Base-by-base conservation (phyloP, 2,888 invertebrate genomes). In the Stictocephala bisonia region DNA sequence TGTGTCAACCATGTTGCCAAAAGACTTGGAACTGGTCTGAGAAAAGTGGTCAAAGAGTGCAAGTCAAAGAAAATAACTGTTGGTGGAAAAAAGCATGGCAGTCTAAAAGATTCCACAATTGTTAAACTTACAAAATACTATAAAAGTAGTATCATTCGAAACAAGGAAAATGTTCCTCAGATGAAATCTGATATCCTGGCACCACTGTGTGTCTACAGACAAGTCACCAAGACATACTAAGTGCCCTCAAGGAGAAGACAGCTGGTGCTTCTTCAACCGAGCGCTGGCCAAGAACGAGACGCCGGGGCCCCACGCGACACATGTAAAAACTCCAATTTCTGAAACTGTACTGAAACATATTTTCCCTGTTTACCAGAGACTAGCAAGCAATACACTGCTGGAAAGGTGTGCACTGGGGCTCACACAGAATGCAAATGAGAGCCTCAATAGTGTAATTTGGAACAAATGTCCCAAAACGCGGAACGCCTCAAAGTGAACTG, bases 181-280 rank as follows among this genome's bases (percentile, higher is more conserved):
- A 78, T 79, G 79, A 73, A 73, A 18, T 71, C 31, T 11, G 74
- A 56, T 20, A 78, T 80, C 18, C 78, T 73, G 71, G 15, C 50
- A 78, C 51, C 79, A 79, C 51, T 79, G 77, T 22, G 67, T 76
- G 35, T 79, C 79, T 0, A 79, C 79, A 6, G 77, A 79, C 20
- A 58, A 75, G n/a, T 75, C 78, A 18, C 79, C 79, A 4, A 73
- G 78, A 58, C 79, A 80, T 51, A 51, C 75, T n/a, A 50, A 72
- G 4, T 79, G 78, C 51, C 78, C 72, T 15, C 4, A 50, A n/a
- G 77, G 77, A 27, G 20, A 9, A 7, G 66, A 76, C 9, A 73
- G 67, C 1, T 79, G 77, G 77, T 79, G 78, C 67, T 74, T 75
- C 20, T 79, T 74, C 56, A 73, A 77, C 22, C 66, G 72, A 60